Evolutionary conservation across 2,113 vertebrate species (phyloP).

Genomic region (Zosterops japonicus): DNA sequence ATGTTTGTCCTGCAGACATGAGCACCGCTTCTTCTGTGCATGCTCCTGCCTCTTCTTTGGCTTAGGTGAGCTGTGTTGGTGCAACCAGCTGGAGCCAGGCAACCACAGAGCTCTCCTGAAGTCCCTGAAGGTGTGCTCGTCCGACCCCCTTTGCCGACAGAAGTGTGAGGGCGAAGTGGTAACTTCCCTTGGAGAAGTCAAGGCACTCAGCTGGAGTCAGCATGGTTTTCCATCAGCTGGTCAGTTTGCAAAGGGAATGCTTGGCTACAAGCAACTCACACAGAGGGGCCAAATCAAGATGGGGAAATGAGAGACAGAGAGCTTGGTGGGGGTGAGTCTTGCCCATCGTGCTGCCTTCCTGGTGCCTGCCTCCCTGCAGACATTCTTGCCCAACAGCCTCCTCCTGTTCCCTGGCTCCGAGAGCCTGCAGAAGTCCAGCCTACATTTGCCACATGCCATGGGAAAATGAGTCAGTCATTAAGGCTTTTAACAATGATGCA

Average conservation of each 20-base stretch:
- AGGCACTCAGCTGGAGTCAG: neutral
- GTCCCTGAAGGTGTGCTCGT: neutral
- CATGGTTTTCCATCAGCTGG: neutral
- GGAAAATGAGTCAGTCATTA: conserved; percentile 38
- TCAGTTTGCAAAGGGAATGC: accelerated
- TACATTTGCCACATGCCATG: neutral
- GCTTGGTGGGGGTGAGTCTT: neutral
- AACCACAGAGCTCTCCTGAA: neutral
- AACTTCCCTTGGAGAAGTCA: neutral
- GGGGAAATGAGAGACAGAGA: neutral
- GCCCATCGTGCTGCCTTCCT: accelerated
- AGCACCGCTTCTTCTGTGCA: neutral
- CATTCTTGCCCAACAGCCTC: neutral
- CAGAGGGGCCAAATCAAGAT: accelerated
- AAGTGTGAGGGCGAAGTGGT: neutral
- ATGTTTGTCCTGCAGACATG: neutral
- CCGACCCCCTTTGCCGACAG: neutral
- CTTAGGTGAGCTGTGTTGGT: neutral
- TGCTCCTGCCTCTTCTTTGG: neutral
- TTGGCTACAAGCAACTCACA: neutral
- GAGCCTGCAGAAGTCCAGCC: neutral
- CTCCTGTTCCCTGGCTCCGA: neutral
- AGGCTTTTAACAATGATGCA: neutral
- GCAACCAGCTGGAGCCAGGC: neutral
- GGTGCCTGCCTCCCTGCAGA: neutral